These are phyloP conservation scores for Aphaenogaster rudis DNA, from an alignment of 1,140 invertebrate genomes.

Conservation along the genomic window DNA sequence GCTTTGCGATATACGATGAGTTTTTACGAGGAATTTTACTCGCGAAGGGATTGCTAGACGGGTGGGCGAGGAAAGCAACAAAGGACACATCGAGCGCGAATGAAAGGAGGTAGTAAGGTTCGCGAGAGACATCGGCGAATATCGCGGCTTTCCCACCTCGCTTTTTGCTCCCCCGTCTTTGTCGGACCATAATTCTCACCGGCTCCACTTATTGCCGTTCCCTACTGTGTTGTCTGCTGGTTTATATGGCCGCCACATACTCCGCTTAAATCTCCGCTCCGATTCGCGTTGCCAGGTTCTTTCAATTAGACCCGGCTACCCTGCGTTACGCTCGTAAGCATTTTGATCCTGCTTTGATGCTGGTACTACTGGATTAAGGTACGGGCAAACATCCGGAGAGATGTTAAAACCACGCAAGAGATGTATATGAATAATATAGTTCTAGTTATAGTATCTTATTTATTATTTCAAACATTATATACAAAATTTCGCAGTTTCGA, in stretches of 20 bases:
- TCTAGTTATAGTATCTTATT: background rate
- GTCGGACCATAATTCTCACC: slow-evolving; percentile 49
- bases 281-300: slow-evolving; percentile 45
- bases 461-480: background rate
- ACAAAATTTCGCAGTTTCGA: background rate
- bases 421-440: background rate
- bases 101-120: slow-evolving; percentile 31
- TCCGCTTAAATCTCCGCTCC: slow-evolving; percentile 46
- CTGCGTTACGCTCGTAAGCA: slow-evolving; percentile 22
- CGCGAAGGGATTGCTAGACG: slow-evolving; percentile 8
- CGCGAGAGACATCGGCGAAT: slow-evolving; percentile 45
- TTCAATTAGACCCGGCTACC: slow-evolving; percentile 45
- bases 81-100: slow-evolving; percentile 40
- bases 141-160: slow-evolving; percentile 28
- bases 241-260: slow-evolving; percentile 51
- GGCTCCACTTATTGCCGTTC: slow-evolving; percentile 53
- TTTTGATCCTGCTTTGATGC: slow-evolving; percentile 40
- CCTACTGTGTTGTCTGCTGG: slow-evolving; percentile 48
- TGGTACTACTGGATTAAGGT: slow-evolving; percentile 14
- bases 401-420: background rate
- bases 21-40: slow-evolving; percentile 47
- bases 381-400: background rate
- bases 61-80: slow-evolving; percentile 12
- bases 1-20: background rate
- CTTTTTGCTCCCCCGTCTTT: slow-evolving; percentile 21